phyloP scores from a whole-genome alignment of 53 echinoderm and acorn worm species.

The Holothuria scabra region DNA sequence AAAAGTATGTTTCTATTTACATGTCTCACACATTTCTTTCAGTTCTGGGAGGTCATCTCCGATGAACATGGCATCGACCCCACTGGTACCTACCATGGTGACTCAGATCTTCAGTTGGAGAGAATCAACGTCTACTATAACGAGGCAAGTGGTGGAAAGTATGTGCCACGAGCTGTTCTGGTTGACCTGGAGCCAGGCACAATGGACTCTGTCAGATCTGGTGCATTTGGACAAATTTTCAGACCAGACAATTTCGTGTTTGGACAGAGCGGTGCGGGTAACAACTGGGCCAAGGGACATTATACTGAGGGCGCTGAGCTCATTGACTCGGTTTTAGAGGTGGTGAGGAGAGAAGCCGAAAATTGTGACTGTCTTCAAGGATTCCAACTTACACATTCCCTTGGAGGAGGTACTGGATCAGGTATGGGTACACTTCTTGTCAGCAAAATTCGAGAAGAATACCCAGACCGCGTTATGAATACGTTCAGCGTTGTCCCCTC shows the following conservation, averaged over 20 bases:
- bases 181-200: constrained; percentile 82
- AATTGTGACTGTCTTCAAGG: constrained; percentile 92
- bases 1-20: too few relatives aligned
- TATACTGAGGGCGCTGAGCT: constrained; percentile 97
- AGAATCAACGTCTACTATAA: constrained; percentile 98
- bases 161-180: constrained; percentile 82
- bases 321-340: constrained; percentile 86
- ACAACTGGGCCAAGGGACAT: constrained; percentile 99
- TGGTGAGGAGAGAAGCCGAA: constrained; percentile 91
- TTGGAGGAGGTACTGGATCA: constrained; percentile 89
- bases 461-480: constrained; percentile 89
- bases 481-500: constrained; percentile 93
- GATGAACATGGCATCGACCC: constrained; percentile 99
- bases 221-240: constrained; percentile 71
- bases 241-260: constrained; percentile 77
- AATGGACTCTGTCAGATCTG: constrained; percentile 85
- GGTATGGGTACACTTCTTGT: constrained; percentile 90
- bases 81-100: constrained; percentile 95
- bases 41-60: constrained; percentile 99
- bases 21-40: neutral
- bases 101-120: constrained; percentile 95
- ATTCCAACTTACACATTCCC: constrained; percentile 88
- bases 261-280: constrained; percentile 81
- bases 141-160: constrained; percentile 94
- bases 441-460: constrained; percentile 87